phyloP scores from a whole-genome alignment of 2,113 vertebrate genomes.

The Hydrolagus affinis region DNA sequence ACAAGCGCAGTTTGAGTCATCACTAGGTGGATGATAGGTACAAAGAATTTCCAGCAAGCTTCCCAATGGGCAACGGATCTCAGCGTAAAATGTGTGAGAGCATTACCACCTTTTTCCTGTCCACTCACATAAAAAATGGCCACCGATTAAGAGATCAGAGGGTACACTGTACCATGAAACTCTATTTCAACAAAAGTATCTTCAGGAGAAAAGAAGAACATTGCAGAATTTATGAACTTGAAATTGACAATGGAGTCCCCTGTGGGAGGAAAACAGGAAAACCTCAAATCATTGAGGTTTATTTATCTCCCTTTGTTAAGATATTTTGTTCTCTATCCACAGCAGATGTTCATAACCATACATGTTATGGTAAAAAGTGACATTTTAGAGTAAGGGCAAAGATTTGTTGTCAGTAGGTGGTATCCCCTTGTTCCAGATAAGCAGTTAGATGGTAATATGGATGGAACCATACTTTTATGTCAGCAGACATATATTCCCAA shows the following conservation, averaged over 20 bases:
- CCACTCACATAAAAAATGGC: too few relatives aligned
- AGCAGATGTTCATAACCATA: background rate
- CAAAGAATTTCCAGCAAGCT: too few relatives aligned
- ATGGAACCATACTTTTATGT: background rate
- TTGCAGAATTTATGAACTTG: background rate
- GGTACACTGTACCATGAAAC: too few relatives aligned
- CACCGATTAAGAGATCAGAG: too few relatives aligned
- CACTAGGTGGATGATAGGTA: too few relatives aligned
- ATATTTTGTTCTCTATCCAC: background rate
- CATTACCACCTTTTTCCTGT: too few relatives aligned
- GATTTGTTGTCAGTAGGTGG: background rate
- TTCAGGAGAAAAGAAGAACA: too few relatives aligned
- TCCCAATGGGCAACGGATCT: too few relatives aligned
- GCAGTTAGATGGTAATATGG: background rate
- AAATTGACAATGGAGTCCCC: background rate
- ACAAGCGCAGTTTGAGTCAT: too few relatives aligned
- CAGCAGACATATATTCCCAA: constrained; percentile 12
- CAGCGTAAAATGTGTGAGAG: too few relatives aligned
- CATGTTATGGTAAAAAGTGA: background rate
- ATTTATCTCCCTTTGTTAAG: background rate
- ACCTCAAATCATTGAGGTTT: background rate
- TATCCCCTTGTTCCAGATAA: constrained; percentile 14
- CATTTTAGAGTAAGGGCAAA: background rate
- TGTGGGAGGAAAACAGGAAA: background rate
- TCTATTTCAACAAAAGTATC: too few relatives aligned